These are phyloP conservation scores for Discoglossus pictus DNA, from an alignment of 2,797 vertebrate genomes.

Conservation along the genomic window DNA sequence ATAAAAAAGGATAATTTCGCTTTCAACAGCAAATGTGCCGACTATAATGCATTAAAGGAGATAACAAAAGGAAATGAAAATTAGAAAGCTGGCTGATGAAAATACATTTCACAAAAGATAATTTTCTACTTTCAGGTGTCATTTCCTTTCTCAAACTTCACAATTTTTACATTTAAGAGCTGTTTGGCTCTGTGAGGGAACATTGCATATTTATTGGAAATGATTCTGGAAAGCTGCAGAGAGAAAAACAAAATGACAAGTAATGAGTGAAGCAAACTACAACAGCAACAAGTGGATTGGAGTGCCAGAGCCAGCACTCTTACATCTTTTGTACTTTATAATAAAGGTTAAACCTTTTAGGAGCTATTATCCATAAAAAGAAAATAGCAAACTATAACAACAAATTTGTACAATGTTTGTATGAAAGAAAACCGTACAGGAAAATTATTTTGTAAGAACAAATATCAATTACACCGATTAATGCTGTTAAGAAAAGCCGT, in stretches of 20 bases:
- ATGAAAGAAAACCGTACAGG: too few relatives aligned
- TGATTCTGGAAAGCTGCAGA: conserved; percentile 9
- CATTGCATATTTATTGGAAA: conserved; percentile 39
- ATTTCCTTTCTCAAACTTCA: conserved; percentile 30
- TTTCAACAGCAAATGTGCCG: conserved; percentile 3
- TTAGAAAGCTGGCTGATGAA: conserved; percentile 31
- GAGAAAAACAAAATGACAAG: conserved; percentile 7
- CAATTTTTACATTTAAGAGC: conserved; percentile 40
- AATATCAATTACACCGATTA: too few relatives aligned
- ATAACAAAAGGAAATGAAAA: conserved; percentile 38
- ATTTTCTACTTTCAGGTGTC: conserved; percentile 40
- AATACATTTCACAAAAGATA: conserved; percentile 43
- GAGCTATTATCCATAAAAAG: too few relatives aligned
- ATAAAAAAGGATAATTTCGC: conserved; percentile 13
- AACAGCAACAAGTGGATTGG: conserved; percentile 7
- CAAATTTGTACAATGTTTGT: too few relatives aligned
- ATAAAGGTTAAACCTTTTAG: too few relatives aligned
- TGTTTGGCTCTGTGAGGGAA: conserved; percentile 32
- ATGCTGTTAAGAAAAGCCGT: too few relatives aligned
- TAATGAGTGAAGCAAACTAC: conserved; percentile 22
- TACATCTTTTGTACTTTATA: not conserved
- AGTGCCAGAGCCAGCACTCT: conserved; percentile 2
- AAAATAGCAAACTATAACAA: too few relatives aligned
- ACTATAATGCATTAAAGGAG: conserved; percentile 21
- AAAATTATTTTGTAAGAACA: too few relatives aligned